phyloP scores from a whole-genome alignment of 2,797 vertebrate species.

The Pithecia hirsuta region DNA sequence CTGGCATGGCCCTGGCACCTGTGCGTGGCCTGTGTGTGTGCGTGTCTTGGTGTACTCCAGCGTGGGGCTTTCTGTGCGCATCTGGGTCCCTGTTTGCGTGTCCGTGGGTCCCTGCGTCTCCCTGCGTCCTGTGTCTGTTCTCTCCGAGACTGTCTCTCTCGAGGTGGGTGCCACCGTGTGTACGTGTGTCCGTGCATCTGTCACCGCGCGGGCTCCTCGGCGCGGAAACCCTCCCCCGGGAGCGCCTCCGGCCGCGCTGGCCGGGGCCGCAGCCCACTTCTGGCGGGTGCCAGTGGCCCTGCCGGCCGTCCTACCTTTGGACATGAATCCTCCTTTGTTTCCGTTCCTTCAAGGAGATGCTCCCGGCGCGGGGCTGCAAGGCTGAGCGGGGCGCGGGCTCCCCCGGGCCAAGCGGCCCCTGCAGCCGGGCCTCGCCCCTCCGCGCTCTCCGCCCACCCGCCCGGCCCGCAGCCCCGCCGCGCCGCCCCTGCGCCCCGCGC shows the following conservation, averaged over 20 bases:
- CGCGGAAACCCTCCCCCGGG: conserved; percentile 37
- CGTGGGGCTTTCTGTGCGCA: background rate
- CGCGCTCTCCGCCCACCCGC: conserved; percentile 55
- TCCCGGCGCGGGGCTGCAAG: conserved; percentile 72
- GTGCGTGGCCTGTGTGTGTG: background rate
- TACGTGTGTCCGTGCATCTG: conserved; percentile 31
- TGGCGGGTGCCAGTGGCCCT: background rate
- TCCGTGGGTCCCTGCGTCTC: background rate
- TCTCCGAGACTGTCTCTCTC: background rate
- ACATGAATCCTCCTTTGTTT: conserved; percentile 89
- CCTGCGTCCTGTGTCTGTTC: background rate
- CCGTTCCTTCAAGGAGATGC: conserved; percentile 76
- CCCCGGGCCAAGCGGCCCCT: conserved; percentile 66
- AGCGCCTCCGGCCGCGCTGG: background rate
- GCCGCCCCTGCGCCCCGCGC: conserved; percentile 76
- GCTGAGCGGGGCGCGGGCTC: conserved; percentile 76
- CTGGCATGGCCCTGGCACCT: conserved; percentile 33
- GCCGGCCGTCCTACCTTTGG: conserved; percentile 85
- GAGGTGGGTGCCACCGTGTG: conserved; percentile 33
- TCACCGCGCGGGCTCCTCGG: conserved; percentile 59
- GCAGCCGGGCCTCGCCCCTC: conserved; percentile 67
- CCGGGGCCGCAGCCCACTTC: background rate
- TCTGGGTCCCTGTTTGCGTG: background rate
- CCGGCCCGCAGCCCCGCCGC: conserved; percentile 75
- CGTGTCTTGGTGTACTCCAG: background rate